These are phyloP conservation scores for Zosterops pallidus DNA, from an alignment of 2,113 vertebrate species.

Conservation along the genomic window DNA sequence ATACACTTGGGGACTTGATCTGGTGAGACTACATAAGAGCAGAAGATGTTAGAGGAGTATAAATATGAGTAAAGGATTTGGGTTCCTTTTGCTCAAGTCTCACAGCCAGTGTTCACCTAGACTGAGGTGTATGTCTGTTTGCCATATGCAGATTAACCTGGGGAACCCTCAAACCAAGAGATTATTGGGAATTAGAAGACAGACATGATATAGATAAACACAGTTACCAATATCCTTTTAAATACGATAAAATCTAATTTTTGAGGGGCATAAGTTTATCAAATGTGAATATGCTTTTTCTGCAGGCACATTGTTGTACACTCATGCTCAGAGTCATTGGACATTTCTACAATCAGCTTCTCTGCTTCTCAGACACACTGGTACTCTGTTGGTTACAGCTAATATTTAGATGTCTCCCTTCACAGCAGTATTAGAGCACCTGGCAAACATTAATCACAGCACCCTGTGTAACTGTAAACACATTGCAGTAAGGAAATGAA, in stretches of 20 bases:
- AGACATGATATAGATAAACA: background rate
- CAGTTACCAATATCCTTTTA: background rate
- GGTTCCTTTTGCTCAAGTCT: background rate
- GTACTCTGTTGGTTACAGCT: background rate
- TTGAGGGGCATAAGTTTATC: background rate
- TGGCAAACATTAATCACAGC: slow-evolving; percentile 5
- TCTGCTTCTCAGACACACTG: background rate
- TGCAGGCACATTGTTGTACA: background rate
- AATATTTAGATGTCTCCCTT: background rate
- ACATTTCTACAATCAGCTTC: background rate
- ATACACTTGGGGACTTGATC: fast-evolving
- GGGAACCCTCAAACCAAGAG: background rate
- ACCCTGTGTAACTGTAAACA: background rate
- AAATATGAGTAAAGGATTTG: fast-evolving
- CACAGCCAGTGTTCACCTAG: background rate
- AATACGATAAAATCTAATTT: background rate
- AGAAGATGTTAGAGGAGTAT: background rate
- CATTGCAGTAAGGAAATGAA: background rate
- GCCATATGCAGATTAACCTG: background rate
- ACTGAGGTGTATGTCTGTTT: background rate
- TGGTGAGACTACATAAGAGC: background rate
- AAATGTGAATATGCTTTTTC: background rate
- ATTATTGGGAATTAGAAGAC: background rate
- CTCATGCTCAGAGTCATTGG: background rate
- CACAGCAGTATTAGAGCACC: background rate